Evolutionary conservation across 2,797 vertebrate species (phyloP).

Genomic region (Acrossocheilus fasciatus): DNA sequence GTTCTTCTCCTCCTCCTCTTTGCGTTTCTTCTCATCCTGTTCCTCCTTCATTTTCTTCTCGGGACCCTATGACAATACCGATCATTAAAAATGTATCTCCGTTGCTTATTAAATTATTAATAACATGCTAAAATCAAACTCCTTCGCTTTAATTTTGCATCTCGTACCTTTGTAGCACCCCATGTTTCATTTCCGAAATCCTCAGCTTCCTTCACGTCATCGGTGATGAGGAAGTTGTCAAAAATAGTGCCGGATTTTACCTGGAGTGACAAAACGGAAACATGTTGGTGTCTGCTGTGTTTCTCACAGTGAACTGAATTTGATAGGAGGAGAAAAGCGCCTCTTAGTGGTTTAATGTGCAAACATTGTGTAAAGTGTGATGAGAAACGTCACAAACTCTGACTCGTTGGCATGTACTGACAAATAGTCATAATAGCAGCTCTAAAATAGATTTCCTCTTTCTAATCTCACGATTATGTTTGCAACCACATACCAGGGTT

Average conservation of each 20-base stretch:
- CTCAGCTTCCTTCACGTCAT: slow-evolving; percentile 83
- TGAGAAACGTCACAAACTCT: background rate
- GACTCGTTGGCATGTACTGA: background rate
- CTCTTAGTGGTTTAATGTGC: background rate
- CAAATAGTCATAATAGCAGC: background rate
- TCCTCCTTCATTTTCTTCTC: slow-evolving; percentile 84
- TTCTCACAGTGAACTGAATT: background rate
- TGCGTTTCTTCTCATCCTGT: slow-evolving; percentile 78
- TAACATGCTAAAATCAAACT: background rate
- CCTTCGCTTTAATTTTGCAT: background rate
- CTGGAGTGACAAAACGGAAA: slow-evolving; percentile 64
- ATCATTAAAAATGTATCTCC: background rate
- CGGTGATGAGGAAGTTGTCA: slow-evolving; percentile 85
- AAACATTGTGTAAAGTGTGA: background rate
- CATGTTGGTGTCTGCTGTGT: background rate
- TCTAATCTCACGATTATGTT: background rate
- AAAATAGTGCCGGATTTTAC: slow-evolving; percentile 89
- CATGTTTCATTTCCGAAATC: slow-evolving; percentile 82
- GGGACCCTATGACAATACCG: slow-evolving; percentile 70
- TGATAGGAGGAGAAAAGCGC: background rate
- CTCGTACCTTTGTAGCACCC: slow-evolving; percentile 81
- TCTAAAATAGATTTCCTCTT: background rate
- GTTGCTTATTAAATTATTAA: background rate
- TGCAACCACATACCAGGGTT: background rate
- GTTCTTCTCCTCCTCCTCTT: slow-evolving; percentile 80